Conservation (phyloP, 2,797 vertebrate genomes). For the Acanthornis magna region DNA sequence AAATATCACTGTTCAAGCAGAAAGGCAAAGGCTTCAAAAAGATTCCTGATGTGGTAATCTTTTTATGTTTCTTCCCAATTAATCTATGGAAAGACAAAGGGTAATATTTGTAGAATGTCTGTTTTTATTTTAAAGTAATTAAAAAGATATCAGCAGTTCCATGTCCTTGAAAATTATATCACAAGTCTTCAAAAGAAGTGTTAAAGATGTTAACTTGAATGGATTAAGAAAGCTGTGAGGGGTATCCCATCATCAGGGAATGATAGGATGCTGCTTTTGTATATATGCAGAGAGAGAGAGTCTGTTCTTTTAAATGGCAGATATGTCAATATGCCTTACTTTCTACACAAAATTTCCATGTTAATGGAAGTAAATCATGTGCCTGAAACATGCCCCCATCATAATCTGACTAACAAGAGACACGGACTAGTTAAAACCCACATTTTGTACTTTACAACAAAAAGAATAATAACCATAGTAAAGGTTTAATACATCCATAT, state of each 20-base stretch:
- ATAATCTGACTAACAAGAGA: not conserved
- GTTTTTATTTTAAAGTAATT: conserved; percentile 16
- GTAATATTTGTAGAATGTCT: not conserved
- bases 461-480: not conserved
- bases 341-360: not conserved
- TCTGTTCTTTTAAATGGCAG: not conserved
- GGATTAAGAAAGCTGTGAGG: not conserved
- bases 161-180: not conserved
- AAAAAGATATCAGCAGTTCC: not conserved
- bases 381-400: not conserved
- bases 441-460: not conserved
- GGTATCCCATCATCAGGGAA: not conserved
- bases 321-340: not conserved
- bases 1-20: conserved; percentile 79
- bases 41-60: conserved; percentile 70
- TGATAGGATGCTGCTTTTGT: not conserved
- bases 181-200: conserved; percentile 13
- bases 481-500: not conserved
- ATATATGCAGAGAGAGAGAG: not conserved
- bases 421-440: not conserved
- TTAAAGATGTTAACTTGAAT: not conserved
- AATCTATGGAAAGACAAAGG: not conserved
- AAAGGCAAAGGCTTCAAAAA: conserved; percentile 81
- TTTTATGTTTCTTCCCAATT: conserved; percentile 30
- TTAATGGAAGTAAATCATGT: not conserved